Conservation (phyloP, 2,797 vertebrate genomes). For the Lates japonicus region DNA sequence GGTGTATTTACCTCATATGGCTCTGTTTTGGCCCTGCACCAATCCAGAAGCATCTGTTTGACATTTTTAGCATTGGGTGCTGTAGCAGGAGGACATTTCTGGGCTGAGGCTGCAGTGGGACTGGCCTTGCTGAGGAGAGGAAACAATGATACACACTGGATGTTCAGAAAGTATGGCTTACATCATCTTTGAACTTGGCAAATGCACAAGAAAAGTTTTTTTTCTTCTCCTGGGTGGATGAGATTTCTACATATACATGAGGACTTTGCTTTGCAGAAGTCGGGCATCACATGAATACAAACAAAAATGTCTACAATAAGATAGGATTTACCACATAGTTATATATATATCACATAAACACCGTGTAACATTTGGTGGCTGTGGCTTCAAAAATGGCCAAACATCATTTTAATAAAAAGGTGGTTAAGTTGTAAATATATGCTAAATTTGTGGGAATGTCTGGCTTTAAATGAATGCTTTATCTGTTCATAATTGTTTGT, state of each 20-base stretch:
- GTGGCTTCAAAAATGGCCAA: neutral
- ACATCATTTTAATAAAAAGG: constrained; percentile 1
- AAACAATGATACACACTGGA: constrained; percentile 24
- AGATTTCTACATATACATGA: neutral
- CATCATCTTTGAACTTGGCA: constrained; percentile 10
- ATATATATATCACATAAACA: too few relatives aligned
- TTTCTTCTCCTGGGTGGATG: neutral
- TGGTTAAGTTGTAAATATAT: neutral
- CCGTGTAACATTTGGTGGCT: neutral
- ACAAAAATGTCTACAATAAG: neutral
- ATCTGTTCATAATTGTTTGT: neutral
- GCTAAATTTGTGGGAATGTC: fast-evolving
- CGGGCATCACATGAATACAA: neutral
- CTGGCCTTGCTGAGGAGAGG: constrained; percentile 77
- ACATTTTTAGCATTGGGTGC: constrained; percentile 94
- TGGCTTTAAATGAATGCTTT: neutral
- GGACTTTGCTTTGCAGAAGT: neutral
- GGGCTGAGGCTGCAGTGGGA: constrained; percentile 77
- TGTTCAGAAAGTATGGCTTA: constrained; percentile 9
- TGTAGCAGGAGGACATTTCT: constrained; percentile 86
- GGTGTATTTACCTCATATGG: constrained; percentile 92
- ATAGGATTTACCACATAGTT: neutral
- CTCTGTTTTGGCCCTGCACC: constrained; percentile 97
- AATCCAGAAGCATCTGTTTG: constrained; percentile 99
- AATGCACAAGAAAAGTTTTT: neutral